These are phyloP conservation scores for human DNA, from an alignment of 2,113 vertebrate genomes.

Conservation along the genomic window DNA sequence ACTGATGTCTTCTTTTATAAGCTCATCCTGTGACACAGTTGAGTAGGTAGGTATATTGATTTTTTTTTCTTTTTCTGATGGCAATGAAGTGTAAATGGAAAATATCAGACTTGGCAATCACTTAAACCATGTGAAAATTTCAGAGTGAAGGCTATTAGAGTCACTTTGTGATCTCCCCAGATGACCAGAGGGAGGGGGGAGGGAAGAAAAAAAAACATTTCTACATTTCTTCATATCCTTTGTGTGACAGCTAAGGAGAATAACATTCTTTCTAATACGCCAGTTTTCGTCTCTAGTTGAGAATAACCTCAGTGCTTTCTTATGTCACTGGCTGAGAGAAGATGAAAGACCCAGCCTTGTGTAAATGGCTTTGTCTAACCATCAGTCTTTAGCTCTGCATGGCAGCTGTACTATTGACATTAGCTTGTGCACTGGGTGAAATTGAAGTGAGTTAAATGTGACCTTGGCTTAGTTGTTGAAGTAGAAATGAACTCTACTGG, in stretches of 20 bases:
- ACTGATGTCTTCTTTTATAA: conserved; percentile 92
- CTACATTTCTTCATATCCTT: conserved; percentile 91
- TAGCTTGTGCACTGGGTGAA: conserved; percentile 91
- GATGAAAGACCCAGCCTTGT: conserved; percentile 91
- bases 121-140: conserved; percentile 92
- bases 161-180: conserved; percentile 90
- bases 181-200: conserved; percentile 84
- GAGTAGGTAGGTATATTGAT: conserved; percentile 93
- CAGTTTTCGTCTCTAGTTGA: conserved; percentile 89
- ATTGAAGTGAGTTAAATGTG: conserved; percentile 92
- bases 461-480: conserved; percentile 93
- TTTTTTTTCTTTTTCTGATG: conserved; percentile 91
- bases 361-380: conserved; percentile 93
- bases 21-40: conserved; percentile 90
- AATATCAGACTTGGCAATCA: conserved; percentile 91
- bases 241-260: conserved; percentile 90
- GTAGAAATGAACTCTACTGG: conserved; percentile 91
- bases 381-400: conserved; percentile 91
- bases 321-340: conserved; percentile 91
- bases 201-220: conserved; percentile 85
- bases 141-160: conserved; percentile 91
- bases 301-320: conserved; percentile 90
- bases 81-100: conserved; percentile 93
- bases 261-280: conserved; percentile 90
- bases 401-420: conserved; percentile 91